Conservation (phyloP, 2,888 invertebrate species). For the Alloscopus bannaensis region DNA sequence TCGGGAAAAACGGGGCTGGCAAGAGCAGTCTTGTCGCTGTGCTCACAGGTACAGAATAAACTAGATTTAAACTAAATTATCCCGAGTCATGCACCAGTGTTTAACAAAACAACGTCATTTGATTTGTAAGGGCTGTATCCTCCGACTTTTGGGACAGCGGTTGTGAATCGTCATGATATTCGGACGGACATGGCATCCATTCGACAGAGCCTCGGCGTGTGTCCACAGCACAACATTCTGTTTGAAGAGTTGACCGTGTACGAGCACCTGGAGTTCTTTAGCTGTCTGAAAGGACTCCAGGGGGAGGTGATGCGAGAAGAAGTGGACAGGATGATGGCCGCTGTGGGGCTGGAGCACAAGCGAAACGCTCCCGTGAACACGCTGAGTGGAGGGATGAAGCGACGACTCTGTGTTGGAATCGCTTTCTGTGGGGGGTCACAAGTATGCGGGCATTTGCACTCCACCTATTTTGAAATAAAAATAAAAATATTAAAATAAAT, state of each 20-base stretch:
- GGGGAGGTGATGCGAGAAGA: slow-evolving; percentile 78
- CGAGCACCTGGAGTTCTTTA: slow-evolving; percentile 90
- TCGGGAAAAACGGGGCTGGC: slow-evolving; percentile 91
- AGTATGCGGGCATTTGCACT: slow-evolving; percentile 36
- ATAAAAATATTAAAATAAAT: too few species aligned
- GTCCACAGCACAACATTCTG: slow-evolving; percentile 92
- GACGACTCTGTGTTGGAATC: slow-evolving; percentile 90
- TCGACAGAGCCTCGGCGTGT: slow-evolving; percentile 87
- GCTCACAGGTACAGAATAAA: slow-evolving; percentile 78
- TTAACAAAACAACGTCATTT: not conserved
- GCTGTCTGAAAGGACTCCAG: slow-evolving; percentile 82
- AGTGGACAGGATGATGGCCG: slow-evolving; percentile 78
- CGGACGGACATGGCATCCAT: slow-evolving; percentile 81
- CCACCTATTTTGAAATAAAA: slow-evolving; percentile 2
- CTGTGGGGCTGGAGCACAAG: slow-evolving; percentile 82
- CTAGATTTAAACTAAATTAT: not conserved
- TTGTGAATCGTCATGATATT: slow-evolving; percentile 84
- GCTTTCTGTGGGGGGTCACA: slow-evolving; percentile 83
- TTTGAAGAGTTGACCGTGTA: slow-evolving; percentile 88
- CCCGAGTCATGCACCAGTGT: not conserved
- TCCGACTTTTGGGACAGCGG: slow-evolving; percentile 83
- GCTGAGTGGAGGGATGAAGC: slow-evolving; percentile 92
- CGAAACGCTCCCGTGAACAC: slow-evolving; percentile 79
- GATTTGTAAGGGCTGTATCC: slow-evolving; percentile 74
- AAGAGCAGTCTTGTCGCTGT: slow-evolving; percentile 87